phyloP scores from a whole-genome alignment of 2,888 invertebrate genomes.

The Drosophila eohydei region DNA sequence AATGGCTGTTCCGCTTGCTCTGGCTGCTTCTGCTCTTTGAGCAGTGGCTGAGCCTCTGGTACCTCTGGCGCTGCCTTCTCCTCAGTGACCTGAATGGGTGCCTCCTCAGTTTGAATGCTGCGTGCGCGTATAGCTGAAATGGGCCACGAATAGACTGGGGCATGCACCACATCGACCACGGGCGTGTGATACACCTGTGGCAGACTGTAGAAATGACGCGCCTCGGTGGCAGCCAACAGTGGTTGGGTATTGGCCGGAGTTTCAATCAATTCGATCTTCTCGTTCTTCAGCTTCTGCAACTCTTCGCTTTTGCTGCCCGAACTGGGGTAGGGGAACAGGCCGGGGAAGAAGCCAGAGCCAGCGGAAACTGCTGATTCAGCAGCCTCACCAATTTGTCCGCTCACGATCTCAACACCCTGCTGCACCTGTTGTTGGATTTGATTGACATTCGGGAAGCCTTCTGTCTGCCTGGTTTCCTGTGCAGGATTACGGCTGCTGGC shows the following conservation, averaged over 20 bases:
- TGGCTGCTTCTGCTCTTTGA: slow-evolving; percentile 44
- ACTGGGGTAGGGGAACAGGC: slow-evolving; percentile 56
- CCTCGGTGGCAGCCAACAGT: slow-evolving; percentile 67
- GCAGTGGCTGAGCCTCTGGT: slow-evolving; percentile 39
- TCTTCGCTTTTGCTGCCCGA: slow-evolving; percentile 47
- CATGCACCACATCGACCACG: slow-evolving; percentile 80
- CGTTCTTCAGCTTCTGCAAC: slow-evolving; percentile 50
- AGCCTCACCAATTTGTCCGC: slow-evolving; percentile 73
- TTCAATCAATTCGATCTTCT: slow-evolving; percentile 68
- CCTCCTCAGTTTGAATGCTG: slow-evolving; percentile 66
- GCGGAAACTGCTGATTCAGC: slow-evolving; percentile 67
- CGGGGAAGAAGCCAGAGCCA: slow-evolving; percentile 70
- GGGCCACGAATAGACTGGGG: slow-evolving; percentile 74
- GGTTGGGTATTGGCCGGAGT: slow-evolving; percentile 76
- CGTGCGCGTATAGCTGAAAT: slow-evolving; percentile 79
- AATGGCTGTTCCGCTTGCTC: slow-evolving; percentile 32
- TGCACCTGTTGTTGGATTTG: slow-evolving; percentile 69
- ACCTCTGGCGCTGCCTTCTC: slow-evolving; percentile 31
- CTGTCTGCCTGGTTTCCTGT: slow-evolving; percentile 65
- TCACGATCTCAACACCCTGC: slow-evolving; percentile 54
- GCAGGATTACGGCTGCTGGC: slow-evolving; percentile 32
- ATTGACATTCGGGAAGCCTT: slow-evolving; percentile 49
- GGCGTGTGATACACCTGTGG: slow-evolving; percentile 78
- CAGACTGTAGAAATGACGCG: slow-evolving; percentile 78
- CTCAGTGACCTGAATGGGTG: slow-evolving; percentile 33